A percentile compares a stretch with the other conserved stretches of the same genome.
These are phyloP conservation scores for Aurelia coerulea DNA, from an alignment of 30 jellyfish, hydroid and myxozoan genomes.

Conservation along the genomic window DNA sequence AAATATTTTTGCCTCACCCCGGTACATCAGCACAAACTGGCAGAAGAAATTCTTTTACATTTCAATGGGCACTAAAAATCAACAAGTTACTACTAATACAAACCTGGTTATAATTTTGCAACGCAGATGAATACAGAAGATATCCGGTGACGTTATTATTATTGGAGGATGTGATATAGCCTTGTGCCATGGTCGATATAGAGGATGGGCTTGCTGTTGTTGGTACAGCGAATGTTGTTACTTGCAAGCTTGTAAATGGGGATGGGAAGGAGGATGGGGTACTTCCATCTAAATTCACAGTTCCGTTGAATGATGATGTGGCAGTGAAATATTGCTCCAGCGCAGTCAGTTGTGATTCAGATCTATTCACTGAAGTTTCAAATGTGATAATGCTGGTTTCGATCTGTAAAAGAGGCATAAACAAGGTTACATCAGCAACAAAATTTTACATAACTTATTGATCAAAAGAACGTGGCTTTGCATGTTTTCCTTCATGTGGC, in stretches of 20 bases:
- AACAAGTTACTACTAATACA: not conserved
- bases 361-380: conserved; percentile 65
- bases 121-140: conserved; percentile 61
- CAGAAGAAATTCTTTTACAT: too few species aligned
- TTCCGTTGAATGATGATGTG: conserved; percentile 79
- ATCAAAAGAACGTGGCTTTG: too few species aligned
- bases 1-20: too few species aligned
- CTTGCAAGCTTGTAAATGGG: conserved; percentile 70
- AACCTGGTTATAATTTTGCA: conserved; percentile 75
- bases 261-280: conserved; percentile 83
- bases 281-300: conserved; percentile 68
- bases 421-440: too few species aligned
- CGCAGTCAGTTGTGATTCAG: conserved; percentile 54
- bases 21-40: too few species aligned
- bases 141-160: conserved; percentile 76
- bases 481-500: too few species aligned
- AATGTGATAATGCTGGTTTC: conserved; percentile 77
- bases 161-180: conserved; percentile 68
- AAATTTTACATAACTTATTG: too few species aligned
- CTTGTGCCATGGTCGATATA: conserved; percentile 87
- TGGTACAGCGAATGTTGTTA: conserved; percentile 59
- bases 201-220: conserved; percentile 78
- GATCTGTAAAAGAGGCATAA: conserved; percentile 55
- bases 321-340: conserved; percentile 68
- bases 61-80: too few species aligned